These are phyloP conservation scores for Diadegma fenestrale DNA, from an alignment of 2,888 invertebrate species.

Conservation along the genomic window DNA sequence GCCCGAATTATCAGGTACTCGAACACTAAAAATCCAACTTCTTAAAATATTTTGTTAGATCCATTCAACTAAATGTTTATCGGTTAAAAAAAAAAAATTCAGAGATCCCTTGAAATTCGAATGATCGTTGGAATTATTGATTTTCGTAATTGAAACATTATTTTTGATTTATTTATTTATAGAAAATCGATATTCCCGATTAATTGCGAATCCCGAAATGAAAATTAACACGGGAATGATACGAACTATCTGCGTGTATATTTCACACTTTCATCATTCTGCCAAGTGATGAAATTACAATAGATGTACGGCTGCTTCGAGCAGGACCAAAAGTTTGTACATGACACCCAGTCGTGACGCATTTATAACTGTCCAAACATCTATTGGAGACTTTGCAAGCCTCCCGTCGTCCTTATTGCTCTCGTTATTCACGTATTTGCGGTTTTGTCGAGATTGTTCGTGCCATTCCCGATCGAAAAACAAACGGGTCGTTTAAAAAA, in stretches of 20 bases:
- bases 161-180: neutral
- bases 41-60: too few species aligned
- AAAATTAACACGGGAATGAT: neutral
- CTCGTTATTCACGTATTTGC: conserved; percentile 18
- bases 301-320: conserved; percentile 1
- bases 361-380: conserved; percentile 38
- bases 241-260: conserved; percentile 14
- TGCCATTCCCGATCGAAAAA: conserved; percentile 37
- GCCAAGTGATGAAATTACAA: neutral
- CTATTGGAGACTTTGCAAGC: conserved; percentile 29
- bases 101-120: too few species aligned
- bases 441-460: conserved; percentile 6
- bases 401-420: neutral
- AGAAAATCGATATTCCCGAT: neutral
- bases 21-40: neutral
- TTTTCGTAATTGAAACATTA: neutral
- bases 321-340: conserved; percentile 32
- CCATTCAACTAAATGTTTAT: too few species aligned
- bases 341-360: conserved; percentile 46
- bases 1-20: neutral
- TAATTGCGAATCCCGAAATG: neutral
- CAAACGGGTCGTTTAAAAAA: conserved; percentile 7
- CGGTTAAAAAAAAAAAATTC: too few species aligned
- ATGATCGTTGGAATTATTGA: neutral
- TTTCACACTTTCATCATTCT: neutral